Conservation (phyloP, 2,113 vertebrate genomes). For the Grallaria varia region DNA sequence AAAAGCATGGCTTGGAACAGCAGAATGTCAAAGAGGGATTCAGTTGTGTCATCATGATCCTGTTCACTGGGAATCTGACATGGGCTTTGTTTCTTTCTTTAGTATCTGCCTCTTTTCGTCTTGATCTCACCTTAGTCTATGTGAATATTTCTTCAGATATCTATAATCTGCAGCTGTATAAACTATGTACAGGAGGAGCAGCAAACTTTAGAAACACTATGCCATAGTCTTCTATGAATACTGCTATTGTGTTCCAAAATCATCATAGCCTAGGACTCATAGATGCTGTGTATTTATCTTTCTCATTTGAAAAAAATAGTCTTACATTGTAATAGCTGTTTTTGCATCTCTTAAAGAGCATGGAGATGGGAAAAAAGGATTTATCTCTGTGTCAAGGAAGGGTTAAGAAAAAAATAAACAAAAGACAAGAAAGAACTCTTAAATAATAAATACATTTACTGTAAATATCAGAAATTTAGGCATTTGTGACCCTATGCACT, state of each 20-base stretch:
- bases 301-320: not conserved
- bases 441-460: not conserved
- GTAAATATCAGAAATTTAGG: not conserved
- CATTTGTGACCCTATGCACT: not conserved
- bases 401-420: not conserved
- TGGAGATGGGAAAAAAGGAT: not conserved
- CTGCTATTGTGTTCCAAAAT: not conserved
- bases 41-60: not conserved
- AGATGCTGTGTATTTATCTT: conserved; percentile 32
- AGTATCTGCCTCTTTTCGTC: not conserved
- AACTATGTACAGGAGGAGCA: not conserved
- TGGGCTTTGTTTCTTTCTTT: not conserved
- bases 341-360: not conserved
- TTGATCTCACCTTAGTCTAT: not conserved
- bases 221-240: conserved; percentile 4
- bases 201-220: not conserved
- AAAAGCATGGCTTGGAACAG: not conserved
- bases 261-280: not conserved
- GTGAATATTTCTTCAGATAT: not conserved
- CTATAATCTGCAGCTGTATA: conserved; percentile 6
- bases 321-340: not conserved
- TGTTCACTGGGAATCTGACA: not conserved
- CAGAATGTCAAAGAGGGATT: not conserved
- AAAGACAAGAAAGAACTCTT: not conserved
- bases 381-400: not conserved